Evolutionary conservation across 2,888 invertebrate species (phyloP).

Genomic region (Rambutsinella grinnellia): DNA sequence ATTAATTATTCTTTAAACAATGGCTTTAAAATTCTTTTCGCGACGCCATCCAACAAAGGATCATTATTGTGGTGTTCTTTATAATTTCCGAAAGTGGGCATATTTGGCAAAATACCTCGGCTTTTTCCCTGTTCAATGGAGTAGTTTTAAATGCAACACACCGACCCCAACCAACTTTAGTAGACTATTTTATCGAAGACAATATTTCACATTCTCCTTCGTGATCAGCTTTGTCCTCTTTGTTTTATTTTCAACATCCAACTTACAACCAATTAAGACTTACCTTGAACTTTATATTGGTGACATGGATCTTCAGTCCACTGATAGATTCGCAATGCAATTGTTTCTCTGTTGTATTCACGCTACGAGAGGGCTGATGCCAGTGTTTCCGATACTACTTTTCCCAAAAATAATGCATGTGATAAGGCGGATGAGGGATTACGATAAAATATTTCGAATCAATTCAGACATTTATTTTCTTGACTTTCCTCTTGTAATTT

Average conservation of each 20-base stretch:
- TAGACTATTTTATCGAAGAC: no score
- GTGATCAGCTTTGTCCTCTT: neutral
- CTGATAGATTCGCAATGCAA: slow-evolving; percentile 19
- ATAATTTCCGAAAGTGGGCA: no score
- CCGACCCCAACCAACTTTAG: no score
- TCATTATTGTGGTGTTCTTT: no score
- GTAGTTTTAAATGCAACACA: no score
- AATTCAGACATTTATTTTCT: neutral
- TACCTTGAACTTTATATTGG: slow-evolving; percentile 22
- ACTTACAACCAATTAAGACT: neutral
- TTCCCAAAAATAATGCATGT: neutral
- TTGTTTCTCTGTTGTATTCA: slow-evolving; percentile 10
- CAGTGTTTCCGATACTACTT: neutral
- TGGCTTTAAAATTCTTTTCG: no score
- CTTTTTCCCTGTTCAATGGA: no score
- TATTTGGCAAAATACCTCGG: no score
- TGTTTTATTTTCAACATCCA: slow-evolving; percentile 6
- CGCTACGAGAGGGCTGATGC: slow-evolving; percentile 1
- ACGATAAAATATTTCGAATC: slow-evolving; percentile 8
- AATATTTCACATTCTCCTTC: no score
- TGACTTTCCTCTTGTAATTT: neutral
- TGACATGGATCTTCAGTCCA: neutral
- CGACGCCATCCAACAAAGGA: no score
- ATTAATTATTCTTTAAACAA: no score
- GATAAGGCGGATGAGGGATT: neutral